phyloP scores from a whole-genome alignment of 2,797 vertebrate species.

The Microtus agrestis region DNA sequence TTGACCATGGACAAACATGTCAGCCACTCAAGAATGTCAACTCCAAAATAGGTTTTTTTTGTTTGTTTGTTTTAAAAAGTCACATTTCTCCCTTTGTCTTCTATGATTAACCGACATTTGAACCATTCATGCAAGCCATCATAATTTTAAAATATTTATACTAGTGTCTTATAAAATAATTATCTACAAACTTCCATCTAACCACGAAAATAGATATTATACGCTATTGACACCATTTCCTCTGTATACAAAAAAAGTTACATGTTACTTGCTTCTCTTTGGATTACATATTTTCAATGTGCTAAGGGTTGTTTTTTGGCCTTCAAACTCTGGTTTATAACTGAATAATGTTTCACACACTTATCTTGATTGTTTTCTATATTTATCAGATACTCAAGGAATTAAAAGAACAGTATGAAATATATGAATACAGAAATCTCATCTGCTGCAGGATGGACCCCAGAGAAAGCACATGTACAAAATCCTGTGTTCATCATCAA shows the following conservation, averaged over 20 bases:
- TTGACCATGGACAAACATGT: not conserved
- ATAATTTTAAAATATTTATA: not conserved
- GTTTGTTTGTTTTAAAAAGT: not conserved
- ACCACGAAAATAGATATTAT: not conserved
- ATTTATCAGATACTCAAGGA: not conserved
- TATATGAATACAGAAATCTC: not conserved
- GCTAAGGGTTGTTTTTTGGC: not conserved
- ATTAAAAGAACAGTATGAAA: not conserved
- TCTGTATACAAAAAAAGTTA: not conserved
- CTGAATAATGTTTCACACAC: not conserved
- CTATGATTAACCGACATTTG: not conserved
- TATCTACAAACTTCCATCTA: not conserved
- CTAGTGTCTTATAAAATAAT: not conserved
- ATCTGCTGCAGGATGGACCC: not conserved
- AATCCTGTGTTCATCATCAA: not conserved
- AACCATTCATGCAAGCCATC: not conserved
- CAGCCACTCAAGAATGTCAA: rapidly evolving
- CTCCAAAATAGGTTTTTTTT: not conserved
- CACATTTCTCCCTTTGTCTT: not conserved
- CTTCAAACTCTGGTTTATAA: not conserved
- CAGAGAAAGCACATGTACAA: not conserved
- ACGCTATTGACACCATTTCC: not conserved
- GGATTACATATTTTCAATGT: not conserved
- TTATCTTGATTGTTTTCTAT: not conserved
- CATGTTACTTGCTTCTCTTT: too few relatives aligned